These are phyloP conservation scores for Murina feae DNA, from an alignment of 2,113 vertebrate genomes.

Conservation along the genomic window DNA sequence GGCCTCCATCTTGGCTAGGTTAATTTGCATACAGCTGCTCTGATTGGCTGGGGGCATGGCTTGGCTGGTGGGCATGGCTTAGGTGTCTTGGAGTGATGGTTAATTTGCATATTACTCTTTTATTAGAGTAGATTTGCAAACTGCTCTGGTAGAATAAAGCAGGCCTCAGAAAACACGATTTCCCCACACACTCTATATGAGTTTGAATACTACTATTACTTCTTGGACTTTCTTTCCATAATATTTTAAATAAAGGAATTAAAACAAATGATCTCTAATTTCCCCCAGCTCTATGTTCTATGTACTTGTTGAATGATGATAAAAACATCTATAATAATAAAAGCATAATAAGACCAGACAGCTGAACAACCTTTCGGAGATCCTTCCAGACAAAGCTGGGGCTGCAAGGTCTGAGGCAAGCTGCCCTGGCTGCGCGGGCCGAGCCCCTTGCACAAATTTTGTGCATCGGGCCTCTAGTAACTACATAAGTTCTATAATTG, in stretches of 20 bases:
- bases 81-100: no score
- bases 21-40: no score
- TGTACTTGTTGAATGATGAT: background rate
- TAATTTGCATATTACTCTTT: no score
- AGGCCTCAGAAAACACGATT: background rate
- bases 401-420: no score
- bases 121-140: no score
- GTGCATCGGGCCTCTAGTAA: background rate
- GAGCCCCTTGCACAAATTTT: no score
- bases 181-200: background rate
- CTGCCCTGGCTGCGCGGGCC: fast-evolving
- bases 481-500: background rate
- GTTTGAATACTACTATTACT: background rate
- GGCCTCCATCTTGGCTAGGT: no score
- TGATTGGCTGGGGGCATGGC: no score
- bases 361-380: no score
- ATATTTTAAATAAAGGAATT: slow-evolving; percentile 36
- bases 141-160: background rate
- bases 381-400: no score
- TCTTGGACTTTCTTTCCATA: background rate
- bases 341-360: no score
- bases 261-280: slow-evolving; percentile 9
- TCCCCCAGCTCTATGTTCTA: background rate
- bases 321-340: background rate
- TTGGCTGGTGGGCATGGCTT: no score